phyloP scores from a whole-genome alignment of 2,888 invertebrate species.

The Pteria penguin region DNA sequence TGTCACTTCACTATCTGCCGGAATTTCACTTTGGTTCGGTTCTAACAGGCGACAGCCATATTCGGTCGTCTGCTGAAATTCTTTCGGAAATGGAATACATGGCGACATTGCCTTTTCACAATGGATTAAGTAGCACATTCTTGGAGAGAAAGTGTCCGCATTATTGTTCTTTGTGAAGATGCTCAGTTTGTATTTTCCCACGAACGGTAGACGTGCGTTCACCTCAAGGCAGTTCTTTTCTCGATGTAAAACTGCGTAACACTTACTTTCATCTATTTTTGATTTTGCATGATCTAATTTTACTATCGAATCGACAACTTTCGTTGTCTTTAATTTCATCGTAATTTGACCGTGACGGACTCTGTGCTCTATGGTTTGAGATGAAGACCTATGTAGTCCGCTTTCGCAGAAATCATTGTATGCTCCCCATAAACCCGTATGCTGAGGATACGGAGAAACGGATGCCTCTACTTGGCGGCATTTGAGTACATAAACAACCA shows the following conservation, averaged over 20 bases:
- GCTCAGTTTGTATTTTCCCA: conserved; percentile 55
- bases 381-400: conserved; percentile 54
- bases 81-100: conserved; percentile 51
- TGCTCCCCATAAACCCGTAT: conserved; percentile 53
- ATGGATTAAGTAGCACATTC: conserved; percentile 48
- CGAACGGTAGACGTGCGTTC: conserved; percentile 49
- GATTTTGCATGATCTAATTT: conserved; percentile 47
- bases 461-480: conserved; percentile 33
- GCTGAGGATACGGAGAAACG: conserved; percentile 46
- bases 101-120: conserved; percentile 28
- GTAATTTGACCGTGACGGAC: conserved; percentile 46
- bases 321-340: conserved; percentile 47
- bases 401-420: conserved; percentile 55
- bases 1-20: conserved; percentile 44
- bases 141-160: conserved; percentile 51
- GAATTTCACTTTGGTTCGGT: conserved; percentile 48
- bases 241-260: conserved; percentile 48
- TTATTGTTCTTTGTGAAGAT: conserved; percentile 50
- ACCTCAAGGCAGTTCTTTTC: conserved; percentile 38
- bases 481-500: conserved; percentile 53
- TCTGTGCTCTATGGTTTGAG: conserved; percentile 43
- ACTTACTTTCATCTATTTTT: conserved; percentile 45
- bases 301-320: conserved; percentile 40
- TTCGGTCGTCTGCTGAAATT: conserved; percentile 50
- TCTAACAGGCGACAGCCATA: conserved; percentile 48